Evolutionary conservation across 1,140 invertebrate genomes (phyloP).

Genomic region (Rhyzopertha dominica): DNA sequence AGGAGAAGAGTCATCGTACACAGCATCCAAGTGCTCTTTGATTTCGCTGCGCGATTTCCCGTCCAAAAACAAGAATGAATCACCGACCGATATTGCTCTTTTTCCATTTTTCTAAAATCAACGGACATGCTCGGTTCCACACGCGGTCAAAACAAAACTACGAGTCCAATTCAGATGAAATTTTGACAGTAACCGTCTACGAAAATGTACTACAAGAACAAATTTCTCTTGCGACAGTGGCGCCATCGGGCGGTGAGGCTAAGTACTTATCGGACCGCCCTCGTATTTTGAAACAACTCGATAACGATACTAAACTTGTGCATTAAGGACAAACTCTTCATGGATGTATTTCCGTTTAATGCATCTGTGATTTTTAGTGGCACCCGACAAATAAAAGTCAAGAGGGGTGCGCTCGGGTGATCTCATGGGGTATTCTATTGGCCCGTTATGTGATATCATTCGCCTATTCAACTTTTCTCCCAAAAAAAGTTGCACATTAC

Average conservation of each 20-base stretch:
- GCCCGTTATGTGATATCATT: too few relatives aligned
- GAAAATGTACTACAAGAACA: conserved; percentile 18
- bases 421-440: too few relatives aligned
- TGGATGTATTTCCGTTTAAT: too few relatives aligned
- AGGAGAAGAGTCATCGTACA: conserved; percentile 29
- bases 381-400: too few relatives aligned
- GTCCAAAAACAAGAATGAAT: conserved; percentile 25
- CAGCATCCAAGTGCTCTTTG: too few relatives aligned
- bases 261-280: conserved; percentile 19
- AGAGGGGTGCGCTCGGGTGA: too few relatives aligned
- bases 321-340: too few relatives aligned
- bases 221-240: conserved; percentile 17
- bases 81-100: conserved; percentile 22
- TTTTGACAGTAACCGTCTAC: conserved; percentile 16
- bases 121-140: background rate
- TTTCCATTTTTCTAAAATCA: too few relatives aligned
- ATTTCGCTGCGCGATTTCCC: conserved; percentile 22
- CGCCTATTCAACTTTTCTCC: too few relatives aligned
- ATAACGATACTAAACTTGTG: too few relatives aligned
- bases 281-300: background rate
- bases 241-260: conserved; percentile 16
- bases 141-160: conserved; percentile 7
- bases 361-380: too few relatives aligned
- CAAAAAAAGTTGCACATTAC: too few relatives aligned
- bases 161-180: conserved; percentile 21